These are phyloP conservation scores for Tychaedon coryphoeus DNA, from an alignment of 2,113 vertebrate species.

Conservation along the genomic window DNA sequence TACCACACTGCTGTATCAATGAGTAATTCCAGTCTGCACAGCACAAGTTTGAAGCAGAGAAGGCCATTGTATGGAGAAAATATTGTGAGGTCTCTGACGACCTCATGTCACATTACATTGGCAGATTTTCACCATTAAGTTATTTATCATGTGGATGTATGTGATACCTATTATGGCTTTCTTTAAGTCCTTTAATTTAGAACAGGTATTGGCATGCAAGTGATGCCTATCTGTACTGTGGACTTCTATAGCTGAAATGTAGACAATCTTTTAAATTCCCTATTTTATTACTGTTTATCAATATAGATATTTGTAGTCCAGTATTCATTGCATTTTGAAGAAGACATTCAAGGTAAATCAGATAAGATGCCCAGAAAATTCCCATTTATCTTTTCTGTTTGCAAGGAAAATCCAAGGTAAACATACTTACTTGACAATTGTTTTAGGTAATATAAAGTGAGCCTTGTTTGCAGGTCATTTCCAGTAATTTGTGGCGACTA, in stretches of 20 bases:
- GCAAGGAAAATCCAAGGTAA: background rate
- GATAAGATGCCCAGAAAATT: background rate
- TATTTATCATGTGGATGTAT: background rate
- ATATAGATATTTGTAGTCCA: background rate
- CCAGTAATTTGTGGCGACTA: background rate
- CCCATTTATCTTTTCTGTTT: background rate
- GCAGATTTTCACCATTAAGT: background rate
- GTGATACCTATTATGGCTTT: background rate
- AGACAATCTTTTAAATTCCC: background rate
- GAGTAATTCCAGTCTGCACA: background rate
- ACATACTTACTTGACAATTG: background rate
- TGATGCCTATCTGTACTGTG: background rate
- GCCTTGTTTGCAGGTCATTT: background rate
- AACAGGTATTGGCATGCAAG: background rate
- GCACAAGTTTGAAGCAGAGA: background rate
- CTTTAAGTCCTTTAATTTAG: background rate
- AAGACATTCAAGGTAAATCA: background rate
- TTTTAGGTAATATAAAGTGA: background rate
- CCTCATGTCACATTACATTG: background rate
- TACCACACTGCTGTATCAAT: fast-evolving
- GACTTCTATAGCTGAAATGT: background rate
- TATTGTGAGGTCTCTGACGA: fast-evolving
- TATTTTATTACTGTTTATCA: background rate
- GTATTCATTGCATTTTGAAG: background rate
- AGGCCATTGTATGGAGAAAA: background rate